Conservation (phyloP, 2,113 vertebrate species). For the Petrocephalus zakoni region DNA sequence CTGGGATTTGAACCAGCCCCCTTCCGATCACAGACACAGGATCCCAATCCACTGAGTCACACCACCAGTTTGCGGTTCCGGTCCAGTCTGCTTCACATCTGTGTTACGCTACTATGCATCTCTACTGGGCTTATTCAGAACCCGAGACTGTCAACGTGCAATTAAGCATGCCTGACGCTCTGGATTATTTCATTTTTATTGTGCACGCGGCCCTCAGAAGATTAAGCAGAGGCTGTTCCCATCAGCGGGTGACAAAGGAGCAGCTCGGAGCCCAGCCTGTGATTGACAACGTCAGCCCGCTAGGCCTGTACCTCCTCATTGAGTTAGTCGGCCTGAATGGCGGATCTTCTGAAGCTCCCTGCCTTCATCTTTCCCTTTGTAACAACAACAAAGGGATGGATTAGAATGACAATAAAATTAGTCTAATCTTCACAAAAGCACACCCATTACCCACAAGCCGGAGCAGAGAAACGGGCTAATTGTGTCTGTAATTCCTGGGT, state of each 20-base stretch:
- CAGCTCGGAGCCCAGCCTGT: constrained; percentile 15
- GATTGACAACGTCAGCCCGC: constrained; percentile 45
- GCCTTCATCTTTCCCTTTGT: constrained; percentile 13
- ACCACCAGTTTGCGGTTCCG: background rate
- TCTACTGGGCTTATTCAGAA: background rate
- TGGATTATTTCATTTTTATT: background rate
- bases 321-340: constrained; percentile 30
- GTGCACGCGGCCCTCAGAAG: constrained; percentile 1
- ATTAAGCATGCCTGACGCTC: background rate
- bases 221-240: background rate
- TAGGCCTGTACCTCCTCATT: constrained; percentile 31
- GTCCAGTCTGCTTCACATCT: background rate
- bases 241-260: background rate
- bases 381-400: constrained; percentile 36
- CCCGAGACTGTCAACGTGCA: background rate
- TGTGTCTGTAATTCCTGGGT: constrained; percentile 28
- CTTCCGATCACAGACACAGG: background rate
- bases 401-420: constrained; percentile 42
- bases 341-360: constrained; percentile 19
- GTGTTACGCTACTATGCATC: background rate
- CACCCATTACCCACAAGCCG: constrained; percentile 33
- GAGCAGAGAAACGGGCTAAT: constrained; percentile 18
- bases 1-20: background rate
- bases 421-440: constrained; percentile 24
- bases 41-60: background rate